Base-by-base conservation (phyloP, 2,113 vertebrate species). In the Lamprotornis superbus region DNA sequence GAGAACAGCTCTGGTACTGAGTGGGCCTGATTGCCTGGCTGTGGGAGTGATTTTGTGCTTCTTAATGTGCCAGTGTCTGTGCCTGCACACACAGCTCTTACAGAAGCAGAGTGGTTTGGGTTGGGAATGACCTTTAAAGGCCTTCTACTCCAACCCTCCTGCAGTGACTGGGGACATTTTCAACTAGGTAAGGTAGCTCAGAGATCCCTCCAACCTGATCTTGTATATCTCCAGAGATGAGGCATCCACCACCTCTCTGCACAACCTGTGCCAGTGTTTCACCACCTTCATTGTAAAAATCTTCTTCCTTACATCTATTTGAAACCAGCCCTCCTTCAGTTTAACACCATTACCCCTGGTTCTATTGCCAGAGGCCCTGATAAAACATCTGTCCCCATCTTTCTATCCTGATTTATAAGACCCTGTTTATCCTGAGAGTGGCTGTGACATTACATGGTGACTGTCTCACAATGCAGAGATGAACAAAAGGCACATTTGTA, bases 21-120 rank as follows among this genome's bases (percentile, higher is more conserved):
- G 76, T 55, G 63, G 59, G 75, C 53, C 83, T 28, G 33, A 5
- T 42, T 67, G 84, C 61, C 56, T 78, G 64, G 33, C 10, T 44
- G 52, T 81, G 80, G 91, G 89, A 71, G 52, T 75, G 70, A 69
- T 92, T 60, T 90, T 95, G 50, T 92, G 53, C 68, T 83, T 35
- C 27, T 24, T 25, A n/a, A 37, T 25, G 33, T 42, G 81, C 44
- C 63, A 27, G 31, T 22, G 25, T 21, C 60, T 87, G 39, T 46
- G 70, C 67, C 53, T 6, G 4, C 86, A 46, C 30, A 73, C 1
- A 1, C 67, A 53, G 57, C 40, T 74, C 46, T 33, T 56, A 63
- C 15, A 49, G 40, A 37, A 55, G 64, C 35, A 33, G 35, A 42
- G 37, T 49, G 47, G 35, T 49, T 77, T 49, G 55, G 17, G 35